phyloP scores from a whole-genome alignment of 1,140 invertebrate species.

The Drosophila tropicalis region DNA sequence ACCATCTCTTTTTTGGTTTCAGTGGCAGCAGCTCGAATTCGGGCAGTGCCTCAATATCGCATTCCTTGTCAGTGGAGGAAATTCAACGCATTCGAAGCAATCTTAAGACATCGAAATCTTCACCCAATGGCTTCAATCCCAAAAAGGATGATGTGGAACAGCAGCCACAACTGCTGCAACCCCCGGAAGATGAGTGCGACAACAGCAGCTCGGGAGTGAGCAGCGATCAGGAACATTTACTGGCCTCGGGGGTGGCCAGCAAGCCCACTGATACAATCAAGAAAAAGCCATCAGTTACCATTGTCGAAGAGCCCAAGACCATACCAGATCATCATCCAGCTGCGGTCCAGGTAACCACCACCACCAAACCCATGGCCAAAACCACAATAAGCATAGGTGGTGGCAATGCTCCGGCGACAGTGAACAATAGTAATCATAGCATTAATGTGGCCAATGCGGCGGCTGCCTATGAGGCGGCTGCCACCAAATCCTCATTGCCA shows the following conservation, averaged over 20 bases:
- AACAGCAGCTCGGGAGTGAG: constrained; percentile 94
- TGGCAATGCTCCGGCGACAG: not conserved
- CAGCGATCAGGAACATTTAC: constrained; percentile 90
- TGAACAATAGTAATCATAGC: constrained; percentile 19
- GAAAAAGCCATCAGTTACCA: constrained; percentile 78
- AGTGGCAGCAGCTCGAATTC: constrained; percentile 87
- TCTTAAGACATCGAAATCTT: constrained; percentile 92
- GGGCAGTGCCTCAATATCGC: constrained; percentile 87
- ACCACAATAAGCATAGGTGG: constrained; percentile 67
- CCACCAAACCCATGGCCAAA: constrained; percentile 50
- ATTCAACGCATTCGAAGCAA: constrained; percentile 93
- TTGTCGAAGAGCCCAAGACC: constrained; percentile 76
- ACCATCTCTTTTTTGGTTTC: not conserved
- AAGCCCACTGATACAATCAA: constrained; percentile 81
- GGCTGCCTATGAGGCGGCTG: constrained; percentile 51
- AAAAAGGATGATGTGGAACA: constrained; percentile 83
- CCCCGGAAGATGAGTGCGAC: constrained; percentile 89
- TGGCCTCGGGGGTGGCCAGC: constrained; percentile 1
- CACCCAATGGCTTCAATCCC: constrained; percentile 89
- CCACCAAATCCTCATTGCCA: constrained; percentile 20
- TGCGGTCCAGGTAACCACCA: constrained; percentile 1
- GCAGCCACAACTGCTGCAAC: constrained; percentile 28
- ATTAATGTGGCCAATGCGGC: constrained; percentile 48
- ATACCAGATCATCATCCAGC: constrained; percentile 54
- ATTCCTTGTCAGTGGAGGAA: constrained; percentile 93